Evolutionary conservation across 1,140 invertebrate species (phyloP), one percentile per base, ranked within the genome.

Genomic region (Zaprionus nigranus): DNA sequence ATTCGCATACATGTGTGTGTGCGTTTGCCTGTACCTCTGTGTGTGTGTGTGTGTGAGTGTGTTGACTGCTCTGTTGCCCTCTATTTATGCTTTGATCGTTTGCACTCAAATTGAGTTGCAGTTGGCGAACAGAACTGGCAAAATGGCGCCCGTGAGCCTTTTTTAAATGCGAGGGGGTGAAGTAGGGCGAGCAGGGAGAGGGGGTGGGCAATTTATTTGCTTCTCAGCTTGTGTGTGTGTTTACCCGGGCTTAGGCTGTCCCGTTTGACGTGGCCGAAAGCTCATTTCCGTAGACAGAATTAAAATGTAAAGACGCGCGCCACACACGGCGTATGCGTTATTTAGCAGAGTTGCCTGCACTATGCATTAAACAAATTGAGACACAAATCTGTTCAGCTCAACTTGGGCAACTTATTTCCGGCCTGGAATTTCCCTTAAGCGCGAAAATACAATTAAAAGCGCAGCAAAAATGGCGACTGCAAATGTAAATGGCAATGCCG

Each of bases 241-340:
- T 11, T 51, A 38, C 28, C 26, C 28, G n/a, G 40, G 73, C 57
- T 66, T 65, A 76, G 56, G 68, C 61, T 57, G 74, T 60, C 74
- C 60, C 57, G 69, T 73, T 77, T 73, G 74, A 72, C 62, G 53
- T 66, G 49, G 12, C 49, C 60, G 43, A 69, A 86, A 82, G 69
- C 84, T 87, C 77, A 87, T 87, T 87, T 87, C 83, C 83, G 78
- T 58, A 61, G 60, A 80, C 77, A 82, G 79, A 86, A 82, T 86
- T 82, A 87, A 82, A 86, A 82, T 87, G 83, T 71, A 13, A 56
- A 54, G 56, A 61, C 67, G 58, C 68, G 2, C 5, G n/a, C 15
- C 15, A 43, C 54, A 54, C 66, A 13, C 20, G 68, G 46, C 68
- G 61, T 71, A 71, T 66, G 69, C 58, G 38, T 73, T 20, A 53